Evolutionary conservation across 2,797 vertebrate genomes (phyloP).

Genomic region (Acestrorhynchus altus): DNA sequence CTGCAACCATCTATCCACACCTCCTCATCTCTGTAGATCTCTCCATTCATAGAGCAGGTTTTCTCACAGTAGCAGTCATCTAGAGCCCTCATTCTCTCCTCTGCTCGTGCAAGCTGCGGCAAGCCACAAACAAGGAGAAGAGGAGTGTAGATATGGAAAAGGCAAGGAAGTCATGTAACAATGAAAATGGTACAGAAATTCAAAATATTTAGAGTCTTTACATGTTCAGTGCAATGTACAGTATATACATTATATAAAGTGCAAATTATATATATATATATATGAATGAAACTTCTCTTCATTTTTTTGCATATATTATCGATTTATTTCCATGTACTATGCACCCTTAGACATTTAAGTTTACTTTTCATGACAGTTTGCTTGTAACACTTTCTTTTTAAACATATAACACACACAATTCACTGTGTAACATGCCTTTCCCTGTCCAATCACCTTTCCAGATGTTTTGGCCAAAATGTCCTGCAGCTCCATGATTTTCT

Average conservation of each 20-base stretch:
- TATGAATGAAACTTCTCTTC: too few species aligned
- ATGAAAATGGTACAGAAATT: too few species aligned
- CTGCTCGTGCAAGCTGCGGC: slow-evolving; percentile 82
- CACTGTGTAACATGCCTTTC: neutral
- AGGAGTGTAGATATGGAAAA: neutral
- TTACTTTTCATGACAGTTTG: neutral
- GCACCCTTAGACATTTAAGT: too few species aligned
- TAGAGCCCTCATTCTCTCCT: slow-evolving; percentile 86
- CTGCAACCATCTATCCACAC: slow-evolving; percentile 87
- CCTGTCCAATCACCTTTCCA: slow-evolving; percentile 84
- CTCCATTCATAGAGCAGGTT: slow-evolving; percentile 83
- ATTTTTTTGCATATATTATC: too few species aligned
- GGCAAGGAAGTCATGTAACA: too few species aligned
- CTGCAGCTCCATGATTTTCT: slow-evolving; percentile 99
- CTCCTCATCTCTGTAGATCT: slow-evolving; percentile 83
- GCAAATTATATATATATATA: too few species aligned
- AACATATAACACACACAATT: neutral
- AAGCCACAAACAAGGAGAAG: slow-evolving; percentile 56
- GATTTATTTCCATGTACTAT: too few species aligned
- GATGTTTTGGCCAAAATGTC: slow-evolving; percentile 98
- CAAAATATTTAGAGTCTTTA: too few species aligned
- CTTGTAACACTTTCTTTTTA: neutral
- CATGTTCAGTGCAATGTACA: too few species aligned
- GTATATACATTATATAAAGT: too few species aligned
- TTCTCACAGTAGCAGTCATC: slow-evolving; percentile 89